Evolutionary conservation across 2,113 vertebrate genomes (phyloP).

Genomic region (Chaetodon auriga): DNA sequence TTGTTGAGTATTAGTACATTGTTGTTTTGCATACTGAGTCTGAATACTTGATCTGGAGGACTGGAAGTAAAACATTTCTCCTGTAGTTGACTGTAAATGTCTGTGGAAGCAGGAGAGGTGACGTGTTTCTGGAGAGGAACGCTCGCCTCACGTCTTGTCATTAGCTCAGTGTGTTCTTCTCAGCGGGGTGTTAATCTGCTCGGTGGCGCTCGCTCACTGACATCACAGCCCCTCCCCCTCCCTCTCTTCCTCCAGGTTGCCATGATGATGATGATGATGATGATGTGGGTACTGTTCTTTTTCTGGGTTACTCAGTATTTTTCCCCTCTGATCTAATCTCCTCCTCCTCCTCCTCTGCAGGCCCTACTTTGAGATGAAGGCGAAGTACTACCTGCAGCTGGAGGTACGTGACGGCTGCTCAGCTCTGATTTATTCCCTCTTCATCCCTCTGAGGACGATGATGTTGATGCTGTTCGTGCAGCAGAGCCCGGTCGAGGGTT

Average conservation of each 20-base stretch:
- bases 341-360: slow-evolving; percentile 78
- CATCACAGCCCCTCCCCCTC: slow-evolving; percentile 40
- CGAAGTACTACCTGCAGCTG: slow-evolving; percentile 94
- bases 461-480: background rate
- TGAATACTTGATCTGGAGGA: too few species aligned
- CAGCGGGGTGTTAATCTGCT: slow-evolving; percentile 58
- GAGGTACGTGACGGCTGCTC: slow-evolving; percentile 85
- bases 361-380: slow-evolving; percentile 98
- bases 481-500: too few species aligned
- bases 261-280: slow-evolving; percentile 76
- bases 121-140: too few species aligned
- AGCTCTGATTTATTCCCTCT: background rate
- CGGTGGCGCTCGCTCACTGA: slow-evolving; percentile 39
- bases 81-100: background rate
- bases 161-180: background rate
- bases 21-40: too few species aligned
- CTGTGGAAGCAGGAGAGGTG: background rate
- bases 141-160: too few species aligned
- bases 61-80: too few species aligned
- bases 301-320: slow-evolving; percentile 61
- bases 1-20: too few species aligned
- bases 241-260: slow-evolving; percentile 60
- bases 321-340: slow-evolving; percentile 45
- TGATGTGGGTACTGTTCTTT: slow-evolving; percentile 53
- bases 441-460: background rate